phyloP scores from a whole-genome alignment of 2,797 vertebrate genomes.

The Enteromius trimaculatus region DNA sequence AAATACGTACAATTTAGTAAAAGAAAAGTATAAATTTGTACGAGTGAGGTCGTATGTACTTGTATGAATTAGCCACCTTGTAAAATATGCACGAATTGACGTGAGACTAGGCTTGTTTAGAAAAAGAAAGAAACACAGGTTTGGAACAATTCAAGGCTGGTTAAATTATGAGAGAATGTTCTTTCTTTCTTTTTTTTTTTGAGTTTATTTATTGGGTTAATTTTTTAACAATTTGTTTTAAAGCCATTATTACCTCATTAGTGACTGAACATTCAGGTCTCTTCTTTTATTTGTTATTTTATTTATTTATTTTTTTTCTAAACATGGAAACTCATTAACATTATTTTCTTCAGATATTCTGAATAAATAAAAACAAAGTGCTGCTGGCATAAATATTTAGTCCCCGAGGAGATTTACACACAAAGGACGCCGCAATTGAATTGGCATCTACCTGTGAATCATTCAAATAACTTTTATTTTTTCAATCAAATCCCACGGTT shows the following conservation, averaged over 20 bases:
- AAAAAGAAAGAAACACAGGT: neutral
- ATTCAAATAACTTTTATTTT: conserved; percentile 3
- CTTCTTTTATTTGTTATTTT: neutral
- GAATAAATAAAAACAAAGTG: conserved; percentile 2
- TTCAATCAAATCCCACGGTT: neutral
- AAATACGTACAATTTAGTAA: too few species aligned
- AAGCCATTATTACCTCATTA: neutral
- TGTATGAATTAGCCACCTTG: too few species aligned
- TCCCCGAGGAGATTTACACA: neutral
- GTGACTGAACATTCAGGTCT: neutral
- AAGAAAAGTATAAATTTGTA: too few species aligned
- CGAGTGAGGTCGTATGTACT: too few species aligned
- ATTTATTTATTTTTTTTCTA: neutral
- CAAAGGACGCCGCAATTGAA: neutral
- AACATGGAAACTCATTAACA: neutral
- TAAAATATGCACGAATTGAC: too few species aligned
- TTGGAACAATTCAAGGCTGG: neutral
- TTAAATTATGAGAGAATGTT: too few species aligned
- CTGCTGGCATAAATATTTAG: neutral
- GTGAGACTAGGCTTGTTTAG: too few species aligned
- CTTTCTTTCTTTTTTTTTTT: too few species aligned
- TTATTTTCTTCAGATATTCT: neutral
- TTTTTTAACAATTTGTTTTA: neutral
- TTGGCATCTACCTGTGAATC: neutral
- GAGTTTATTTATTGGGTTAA: neutral